These are phyloP conservation scores for Alligator sinensis DNA, from an alignment of 2,113 vertebrate genomes.

Conservation along the genomic window DNA sequence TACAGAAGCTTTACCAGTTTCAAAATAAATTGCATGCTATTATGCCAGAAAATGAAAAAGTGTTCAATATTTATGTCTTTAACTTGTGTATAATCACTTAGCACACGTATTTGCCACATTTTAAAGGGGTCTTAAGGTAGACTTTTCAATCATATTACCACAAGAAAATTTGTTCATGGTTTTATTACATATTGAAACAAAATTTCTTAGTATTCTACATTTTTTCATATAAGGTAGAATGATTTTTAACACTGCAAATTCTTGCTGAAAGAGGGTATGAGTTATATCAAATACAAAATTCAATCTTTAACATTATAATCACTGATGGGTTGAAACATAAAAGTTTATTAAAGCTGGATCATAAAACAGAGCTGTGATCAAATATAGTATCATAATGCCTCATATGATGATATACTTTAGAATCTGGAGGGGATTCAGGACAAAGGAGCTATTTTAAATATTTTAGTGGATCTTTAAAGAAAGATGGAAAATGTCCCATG, in stretches of 20 bases:
- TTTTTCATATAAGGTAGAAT: not conserved
- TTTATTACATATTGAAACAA: slow-evolving; percentile 46
- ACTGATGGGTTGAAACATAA: slow-evolving; percentile 4
- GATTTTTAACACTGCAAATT: slow-evolving; percentile 45
- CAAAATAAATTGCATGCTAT: slow-evolving; percentile 20
- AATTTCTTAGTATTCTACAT: slow-evolving; percentile 24
- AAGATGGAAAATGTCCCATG: not conserved
- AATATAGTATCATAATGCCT: not conserved
- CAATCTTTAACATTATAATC: not conserved
- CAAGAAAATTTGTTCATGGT: slow-evolving; percentile 45
- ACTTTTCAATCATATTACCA: slow-evolving; percentile 51
- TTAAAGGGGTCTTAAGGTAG: slow-evolving; percentile 8
- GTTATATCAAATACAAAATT: not conserved
- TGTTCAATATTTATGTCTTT: slow-evolving; percentile 46
- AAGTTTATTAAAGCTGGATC: not conserved
- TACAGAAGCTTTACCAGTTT: not conserved
- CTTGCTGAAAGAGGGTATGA: slow-evolving; percentile 17
- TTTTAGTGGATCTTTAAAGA: not conserved
- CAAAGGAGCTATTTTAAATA: not conserved
- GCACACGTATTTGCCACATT: slow-evolving; percentile 31
- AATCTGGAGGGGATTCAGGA: not conserved
- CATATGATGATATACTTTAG: not conserved
- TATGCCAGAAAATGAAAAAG: slow-evolving; percentile 19
- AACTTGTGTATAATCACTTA: not conserved
- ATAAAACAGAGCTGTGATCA: not conserved